phyloP scores from a whole-genome alignment of 2,888 invertebrate species.

The Dicyrtoma fusca region DNA sequence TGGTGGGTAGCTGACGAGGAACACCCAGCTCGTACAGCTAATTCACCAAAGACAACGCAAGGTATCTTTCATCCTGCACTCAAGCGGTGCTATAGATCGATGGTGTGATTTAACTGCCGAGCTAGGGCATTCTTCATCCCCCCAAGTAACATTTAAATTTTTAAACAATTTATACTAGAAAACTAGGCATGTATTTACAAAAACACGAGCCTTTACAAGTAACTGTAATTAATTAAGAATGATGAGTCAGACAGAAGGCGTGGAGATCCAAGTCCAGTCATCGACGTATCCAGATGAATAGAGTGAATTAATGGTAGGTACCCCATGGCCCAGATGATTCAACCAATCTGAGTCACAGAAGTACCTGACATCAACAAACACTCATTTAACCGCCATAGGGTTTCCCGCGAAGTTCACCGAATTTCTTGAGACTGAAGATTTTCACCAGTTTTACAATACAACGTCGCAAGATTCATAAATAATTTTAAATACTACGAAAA shows the following conservation, averaged over 20 bases:
- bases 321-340: conserved; percentile 50
- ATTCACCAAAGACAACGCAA: conserved; percentile 46
- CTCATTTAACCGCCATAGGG: neutral
- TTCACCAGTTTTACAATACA: neutral
- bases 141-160: neutral
- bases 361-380: conserved; percentile 52
- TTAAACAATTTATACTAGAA: too few relatives aligned
- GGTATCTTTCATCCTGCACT: neutral
- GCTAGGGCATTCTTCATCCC: conserved; percentile 13
- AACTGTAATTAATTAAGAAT: conserved; percentile 2
- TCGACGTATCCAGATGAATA: too few relatives aligned
- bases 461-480: neutral
- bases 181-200: too few relatives aligned
- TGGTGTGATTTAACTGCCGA: conserved; percentile 30
- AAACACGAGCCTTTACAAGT: too few relatives aligned
- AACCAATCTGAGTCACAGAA: conserved; percentile 57
- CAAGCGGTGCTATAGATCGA: conserved; percentile 12
- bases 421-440: too few relatives aligned
- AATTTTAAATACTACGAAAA: too few relatives aligned
- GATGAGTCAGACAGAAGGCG: neutral
- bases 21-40: conserved; percentile 45
- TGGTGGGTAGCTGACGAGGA: conserved; percentile 43
- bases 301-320: conserved; percentile 42
- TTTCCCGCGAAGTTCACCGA: too few relatives aligned
- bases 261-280: neutral